Base-by-base conservation (phyloP, 2,113 vertebrate genomes). In the Syrrhaptes paradoxus region DNA sequence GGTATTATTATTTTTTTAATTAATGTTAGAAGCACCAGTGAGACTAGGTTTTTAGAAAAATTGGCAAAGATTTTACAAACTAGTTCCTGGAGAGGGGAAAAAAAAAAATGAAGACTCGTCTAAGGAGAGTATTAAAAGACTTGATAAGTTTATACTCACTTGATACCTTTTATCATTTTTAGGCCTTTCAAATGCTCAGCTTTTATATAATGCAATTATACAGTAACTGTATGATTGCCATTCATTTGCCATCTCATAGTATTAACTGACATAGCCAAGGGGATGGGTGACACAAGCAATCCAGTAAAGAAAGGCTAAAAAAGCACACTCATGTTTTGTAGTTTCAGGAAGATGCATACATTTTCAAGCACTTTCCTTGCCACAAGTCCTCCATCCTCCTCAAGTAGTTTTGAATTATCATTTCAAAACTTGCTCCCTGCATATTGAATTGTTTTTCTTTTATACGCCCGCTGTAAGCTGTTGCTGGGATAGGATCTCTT, bases 381-480 rank as follows among this genome's bases (percentile, higher is more conserved):
- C 38, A 43, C 52, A 76, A 54, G 32, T 76, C 21, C 36, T 90
- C 55, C 10, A 26, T 49, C n/a, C 11, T 85, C 52, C 67, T 88
- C 49, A 58, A 90, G 41, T 0, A 80, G 54, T 54, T 86, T 6
- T 73, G 49, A 70, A 76, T 80, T 93, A 62, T 94, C 31, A 68
- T 66, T 86, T 78, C 54, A 51, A 70, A 84, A 67, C 61, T 77
- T 84, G 68, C 52, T 87, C 66, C 68, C 66, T 5, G 5, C 28
- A 22, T 18, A 16, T 17, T 29, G 13, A 61, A 77, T 52, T n/a
- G 52, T 45, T 71, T 52, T 36, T 41, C 51, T 73, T 70, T 49
- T 11, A 51, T n/a, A 36, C 0, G 0, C 45, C 59, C 0, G 0
- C 62, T 10, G 0, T 29, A 78, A 71, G 15, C 34, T 63, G 61